Evolutionary conservation across 2,113 vertebrate genomes (phyloP).

Genomic region (Salvelinus namaycush): DNA sequence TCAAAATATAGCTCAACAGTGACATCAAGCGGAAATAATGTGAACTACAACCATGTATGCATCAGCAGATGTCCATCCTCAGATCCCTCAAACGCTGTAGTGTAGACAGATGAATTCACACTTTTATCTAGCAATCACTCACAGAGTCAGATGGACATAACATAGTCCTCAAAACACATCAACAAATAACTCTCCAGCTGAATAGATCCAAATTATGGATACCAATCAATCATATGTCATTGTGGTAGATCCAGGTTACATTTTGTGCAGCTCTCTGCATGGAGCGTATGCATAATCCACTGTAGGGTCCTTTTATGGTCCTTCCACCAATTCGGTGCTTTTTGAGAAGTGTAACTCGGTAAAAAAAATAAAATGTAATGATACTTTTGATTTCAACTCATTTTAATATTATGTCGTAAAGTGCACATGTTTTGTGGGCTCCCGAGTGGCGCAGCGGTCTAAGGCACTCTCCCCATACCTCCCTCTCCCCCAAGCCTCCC

Average conservation of each 20-base stretch:
- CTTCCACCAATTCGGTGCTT: neutral
- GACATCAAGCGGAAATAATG: conserved; percentile 53
- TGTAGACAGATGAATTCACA: neutral
- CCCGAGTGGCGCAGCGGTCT: no score
- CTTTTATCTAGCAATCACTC: neutral
- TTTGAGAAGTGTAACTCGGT: no score
- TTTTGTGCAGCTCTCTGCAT: neutral
- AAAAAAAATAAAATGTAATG: no score
- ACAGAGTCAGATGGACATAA: neutral
- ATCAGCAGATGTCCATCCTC: neutral
- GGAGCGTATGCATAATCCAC: neutral
- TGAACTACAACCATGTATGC: conserved; percentile 27
- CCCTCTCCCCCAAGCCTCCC: no score
- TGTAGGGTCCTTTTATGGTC: neutral
- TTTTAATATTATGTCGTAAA: no score
- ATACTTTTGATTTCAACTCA: no score
- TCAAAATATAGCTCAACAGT: conserved; percentile 58
- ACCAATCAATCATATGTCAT: neutral
- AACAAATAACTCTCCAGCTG: neutral
- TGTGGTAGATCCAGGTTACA: neutral
- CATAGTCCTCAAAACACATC: neutral
- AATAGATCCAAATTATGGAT: neutral
- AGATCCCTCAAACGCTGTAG: neutral
- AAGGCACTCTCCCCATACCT: no score
- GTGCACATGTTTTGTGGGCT: no score